phyloP scores from a whole-genome alignment of 1,140 invertebrate genomes.

The Calliopsis andreniformis region DNA sequence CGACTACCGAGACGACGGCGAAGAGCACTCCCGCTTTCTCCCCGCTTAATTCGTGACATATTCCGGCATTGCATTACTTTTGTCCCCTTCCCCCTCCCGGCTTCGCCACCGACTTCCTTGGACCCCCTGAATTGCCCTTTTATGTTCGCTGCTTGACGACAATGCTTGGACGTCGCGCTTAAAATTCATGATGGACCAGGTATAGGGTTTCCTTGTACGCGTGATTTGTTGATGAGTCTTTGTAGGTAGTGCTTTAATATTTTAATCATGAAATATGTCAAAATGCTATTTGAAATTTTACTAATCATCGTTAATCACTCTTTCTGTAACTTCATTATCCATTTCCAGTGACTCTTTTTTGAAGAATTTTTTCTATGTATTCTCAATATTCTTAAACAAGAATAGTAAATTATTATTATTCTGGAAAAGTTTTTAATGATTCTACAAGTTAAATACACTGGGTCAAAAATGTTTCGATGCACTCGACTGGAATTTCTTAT shows the following conservation, averaged over 20 bases:
- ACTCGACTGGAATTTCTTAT: too few relatives aligned
- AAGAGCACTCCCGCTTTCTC: constrained; percentile 74
- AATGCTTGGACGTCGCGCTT: constrained; percentile 18
- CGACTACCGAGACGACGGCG: constrained; percentile 65
- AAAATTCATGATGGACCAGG: constrained; percentile 20
- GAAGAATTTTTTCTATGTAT: too few relatives aligned
- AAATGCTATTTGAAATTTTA: background rate
- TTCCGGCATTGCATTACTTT: constrained; percentile 76
- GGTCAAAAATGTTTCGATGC: too few relatives aligned
- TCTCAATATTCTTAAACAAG: too few relatives aligned
- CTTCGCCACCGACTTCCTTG: constrained; percentile 42
- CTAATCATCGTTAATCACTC: too few relatives aligned
- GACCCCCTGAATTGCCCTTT: constrained; percentile 58
- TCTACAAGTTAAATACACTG: too few relatives aligned
- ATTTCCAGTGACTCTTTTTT: too few relatives aligned
- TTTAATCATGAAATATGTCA: too few relatives aligned
- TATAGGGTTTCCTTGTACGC: background rate
- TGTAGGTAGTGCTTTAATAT: background rate
- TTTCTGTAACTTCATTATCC: too few relatives aligned
- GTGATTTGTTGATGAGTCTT: background rate
- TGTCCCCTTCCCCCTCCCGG: constrained; percentile 66
- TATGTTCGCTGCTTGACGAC: constrained; percentile 65
- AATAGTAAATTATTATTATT: too few relatives aligned
- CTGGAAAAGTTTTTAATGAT: too few relatives aligned
- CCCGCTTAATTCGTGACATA: constrained; percentile 79